These are phyloP conservation scores for Homalodisca vitripennis DNA, from an alignment of 1,140 invertebrate genomes.

Conservation along the genomic window DNA sequence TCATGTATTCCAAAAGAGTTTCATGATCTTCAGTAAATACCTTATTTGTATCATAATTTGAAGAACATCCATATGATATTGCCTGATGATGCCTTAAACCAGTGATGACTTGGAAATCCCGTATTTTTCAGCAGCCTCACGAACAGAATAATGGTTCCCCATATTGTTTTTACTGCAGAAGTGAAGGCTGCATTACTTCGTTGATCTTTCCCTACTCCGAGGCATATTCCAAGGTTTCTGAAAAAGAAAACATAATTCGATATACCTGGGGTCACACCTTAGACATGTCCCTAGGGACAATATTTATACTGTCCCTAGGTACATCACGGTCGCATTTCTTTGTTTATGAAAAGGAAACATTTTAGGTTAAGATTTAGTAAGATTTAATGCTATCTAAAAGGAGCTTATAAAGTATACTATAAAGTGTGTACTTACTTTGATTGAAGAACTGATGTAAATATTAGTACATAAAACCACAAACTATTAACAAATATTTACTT, in stretches of 20 bases:
- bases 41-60: not conserved
- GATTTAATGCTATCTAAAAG: too few species aligned
- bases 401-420: too few species aligned
- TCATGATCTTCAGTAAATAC: not conserved
- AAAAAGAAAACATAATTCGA: not conserved
- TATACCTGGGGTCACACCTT: too few species aligned
- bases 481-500: too few species aligned
- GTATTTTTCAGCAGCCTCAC: not conserved
- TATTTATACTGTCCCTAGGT: slow-evolving; percentile 2
- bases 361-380: too few species aligned
- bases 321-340: too few species aligned
- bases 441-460: too few species aligned
- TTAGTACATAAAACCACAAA: too few species aligned
- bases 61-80: not conserved
- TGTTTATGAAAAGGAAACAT: too few species aligned
- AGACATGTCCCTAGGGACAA: slow-evolving; percentile 7
- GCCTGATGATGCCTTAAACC: not conserved
- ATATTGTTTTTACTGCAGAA: not conserved
- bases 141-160: not conserved
- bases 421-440: too few species aligned
- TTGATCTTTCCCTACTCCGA: not conserved
- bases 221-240: not conserved
- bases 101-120: not conserved
- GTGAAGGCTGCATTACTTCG: not conserved
- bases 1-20: not conserved